Evolutionary conservation across 2,113 vertebrate species (phyloP).

Genomic region (Prunella fulvescens): DNA sequence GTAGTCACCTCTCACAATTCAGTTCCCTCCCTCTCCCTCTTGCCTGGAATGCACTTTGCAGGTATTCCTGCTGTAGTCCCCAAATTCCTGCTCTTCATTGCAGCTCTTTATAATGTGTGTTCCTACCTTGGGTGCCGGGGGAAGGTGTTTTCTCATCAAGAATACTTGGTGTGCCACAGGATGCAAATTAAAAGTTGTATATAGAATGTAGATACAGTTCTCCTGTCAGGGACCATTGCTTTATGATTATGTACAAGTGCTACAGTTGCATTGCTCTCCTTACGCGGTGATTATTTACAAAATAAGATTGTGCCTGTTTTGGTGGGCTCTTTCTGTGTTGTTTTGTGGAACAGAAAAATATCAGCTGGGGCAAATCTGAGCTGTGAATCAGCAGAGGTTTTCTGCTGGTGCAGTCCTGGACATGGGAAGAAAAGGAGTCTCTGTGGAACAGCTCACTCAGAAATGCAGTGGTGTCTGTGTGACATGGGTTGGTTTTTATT

Average conservation of each 20-base stretch:
- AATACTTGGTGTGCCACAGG: background rate
- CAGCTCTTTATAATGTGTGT: rapidly evolving
- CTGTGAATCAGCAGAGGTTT: background rate
- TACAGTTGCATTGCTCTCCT: background rate
- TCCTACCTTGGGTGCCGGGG: background rate
- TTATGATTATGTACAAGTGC: rapidly evolving
- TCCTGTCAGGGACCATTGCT: background rate
- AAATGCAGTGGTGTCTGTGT: background rate
- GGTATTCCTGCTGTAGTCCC: background rate
- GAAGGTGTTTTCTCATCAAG: background rate
- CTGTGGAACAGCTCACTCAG: rapidly evolving
- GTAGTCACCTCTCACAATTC: background rate
- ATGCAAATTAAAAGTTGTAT: background rate
- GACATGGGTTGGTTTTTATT: background rate
- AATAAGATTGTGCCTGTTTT: background rate
- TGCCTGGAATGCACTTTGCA: background rate
- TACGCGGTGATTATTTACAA: background rate
- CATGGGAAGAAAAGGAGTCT: background rate
- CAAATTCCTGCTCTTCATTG: background rate
- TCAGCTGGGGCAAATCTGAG: background rate
- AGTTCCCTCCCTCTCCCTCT: background rate
- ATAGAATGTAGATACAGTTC: background rate
- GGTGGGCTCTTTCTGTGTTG: background rate
- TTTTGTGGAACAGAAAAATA: background rate
- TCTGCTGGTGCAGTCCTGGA: background rate